Percentiles rank a stretch among this genome's conserved stretches.
Conservation (phyloP, 2,113 vertebrate species). For the Nerophis lumbriciformis region DNA sequence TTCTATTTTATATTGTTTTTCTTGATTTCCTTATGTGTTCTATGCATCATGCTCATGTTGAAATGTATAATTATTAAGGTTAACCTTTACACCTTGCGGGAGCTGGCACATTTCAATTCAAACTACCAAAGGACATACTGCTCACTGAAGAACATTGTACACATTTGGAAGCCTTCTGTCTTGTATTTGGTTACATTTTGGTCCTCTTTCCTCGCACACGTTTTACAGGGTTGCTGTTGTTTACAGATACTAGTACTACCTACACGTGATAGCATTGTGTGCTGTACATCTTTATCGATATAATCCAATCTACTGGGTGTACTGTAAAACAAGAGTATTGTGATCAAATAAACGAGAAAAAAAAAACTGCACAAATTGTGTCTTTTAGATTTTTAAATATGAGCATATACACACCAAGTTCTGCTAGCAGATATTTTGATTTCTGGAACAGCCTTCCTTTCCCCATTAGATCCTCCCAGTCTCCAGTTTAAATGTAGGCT, state of each 20-base stretch:
- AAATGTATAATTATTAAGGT: neutral
- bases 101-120: slow-evolving; percentile 22
- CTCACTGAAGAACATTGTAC: slow-evolving; percentile 14
- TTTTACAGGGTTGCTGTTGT: slow-evolving; percentile 39
- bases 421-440: too few species aligned
- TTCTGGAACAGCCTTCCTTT: too few species aligned
- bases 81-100: slow-evolving; percentile 21
- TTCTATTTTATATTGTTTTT: slow-evolving; percentile 37
- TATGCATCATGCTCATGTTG: neutral
- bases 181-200: slow-evolving; percentile 11
- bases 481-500: too few species aligned
- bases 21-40: slow-evolving; percentile 24
- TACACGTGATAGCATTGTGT: slow-evolving; percentile 39
- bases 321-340: slow-evolving; percentile 42
- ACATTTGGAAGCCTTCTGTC: slow-evolving; percentile 5
- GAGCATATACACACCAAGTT: too few species aligned
- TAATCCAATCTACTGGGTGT: slow-evolving; percentile 39
- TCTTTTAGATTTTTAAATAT: slow-evolving; percentile 4
- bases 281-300: slow-evolving; percentile 47
- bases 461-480: too few species aligned
- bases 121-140: slow-evolving; percentile 47
- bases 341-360: slow-evolving; percentile 49
- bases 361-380: slow-evolving; percentile 4
- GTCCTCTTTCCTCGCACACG: slow-evolving; percentile 16
- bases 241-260: slow-evolving; percentile 44